phyloP scores from a whole-genome alignment of 2,888 invertebrate genomes.

The Thera obeliscata region DNA sequence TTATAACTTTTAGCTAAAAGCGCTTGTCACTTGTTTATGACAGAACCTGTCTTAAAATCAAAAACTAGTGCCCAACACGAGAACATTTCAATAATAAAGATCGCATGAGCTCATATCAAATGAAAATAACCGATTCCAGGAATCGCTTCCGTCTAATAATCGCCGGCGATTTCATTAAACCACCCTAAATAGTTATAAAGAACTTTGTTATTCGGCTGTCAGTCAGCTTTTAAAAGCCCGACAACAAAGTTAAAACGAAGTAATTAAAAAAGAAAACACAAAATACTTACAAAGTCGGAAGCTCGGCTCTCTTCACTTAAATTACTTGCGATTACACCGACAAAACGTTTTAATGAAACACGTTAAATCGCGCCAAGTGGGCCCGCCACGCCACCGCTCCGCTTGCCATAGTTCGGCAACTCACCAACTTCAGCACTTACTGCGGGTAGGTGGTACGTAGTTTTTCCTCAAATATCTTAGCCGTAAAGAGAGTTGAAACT shows the following conservation, averaged over 20 bases:
- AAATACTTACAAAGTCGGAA: conserved; percentile 84
- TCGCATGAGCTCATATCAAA: conserved; percentile 37
- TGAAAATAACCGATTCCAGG: conserved; percentile 57
- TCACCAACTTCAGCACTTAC: conserved; percentile 78
- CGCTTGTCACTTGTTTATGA: no score
- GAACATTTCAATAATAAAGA: conserved; percentile 21
- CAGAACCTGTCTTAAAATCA: no score
- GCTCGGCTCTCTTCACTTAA: conserved; percentile 83
- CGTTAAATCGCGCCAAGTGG: conserved; percentile 82
- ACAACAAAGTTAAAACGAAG: conserved; percentile 84
- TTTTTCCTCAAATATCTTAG: conserved; percentile 84
- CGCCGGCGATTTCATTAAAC: conserved; percentile 76
- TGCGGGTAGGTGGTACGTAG: conserved; percentile 75
- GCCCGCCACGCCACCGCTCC: conserved; percentile 61
- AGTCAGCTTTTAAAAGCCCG: conserved; percentile 82
- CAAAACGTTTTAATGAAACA: conserved; percentile 84
- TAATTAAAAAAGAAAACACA: conserved; percentile 85
- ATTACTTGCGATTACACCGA: conserved; percentile 84
- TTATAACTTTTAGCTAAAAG: no score
- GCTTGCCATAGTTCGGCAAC: conserved; percentile 73
- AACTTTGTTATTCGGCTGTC: conserved; percentile 83
- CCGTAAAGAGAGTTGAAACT: conserved; percentile 82
- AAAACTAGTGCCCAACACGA: neutral
- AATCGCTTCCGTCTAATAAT: conserved; percentile 66
- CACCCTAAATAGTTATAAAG: conserved; percentile 80